Evolutionary conservation across 2,888 invertebrate species (phyloP).

Genomic region (Coleophora flavipennella): DNA sequence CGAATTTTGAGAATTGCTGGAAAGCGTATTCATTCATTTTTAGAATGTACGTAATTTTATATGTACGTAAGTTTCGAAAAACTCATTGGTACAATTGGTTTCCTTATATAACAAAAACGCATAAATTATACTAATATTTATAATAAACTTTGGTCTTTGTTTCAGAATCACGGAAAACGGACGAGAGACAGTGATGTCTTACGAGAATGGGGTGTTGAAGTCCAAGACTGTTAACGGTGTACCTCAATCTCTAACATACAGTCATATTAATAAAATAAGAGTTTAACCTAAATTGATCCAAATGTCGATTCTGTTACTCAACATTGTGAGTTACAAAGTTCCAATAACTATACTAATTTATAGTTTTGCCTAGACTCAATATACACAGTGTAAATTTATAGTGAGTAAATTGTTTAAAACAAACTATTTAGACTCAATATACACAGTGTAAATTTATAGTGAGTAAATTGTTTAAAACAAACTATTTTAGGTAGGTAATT

Average conservation of each 20-base stretch:
- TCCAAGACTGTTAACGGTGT: conserved; percentile 98
- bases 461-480: conserved; percentile 32
- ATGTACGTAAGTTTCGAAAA: no score
- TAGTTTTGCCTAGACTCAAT: conserved; percentile 54
- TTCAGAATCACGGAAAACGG: conserved; percentile 95
- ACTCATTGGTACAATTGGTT: no score
- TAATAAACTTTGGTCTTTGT: no score
- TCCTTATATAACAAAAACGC: no score
- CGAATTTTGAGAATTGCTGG: no score
- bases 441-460: conserved; percentile 49
- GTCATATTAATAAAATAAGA: conserved; percentile 40
- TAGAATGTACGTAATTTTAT: no score
- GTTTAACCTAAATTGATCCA: conserved; percentile 64
- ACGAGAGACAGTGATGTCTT: conserved; percentile 94
- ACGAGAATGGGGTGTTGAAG: conserved; percentile 96
- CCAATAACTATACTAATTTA: conserved; percentile 39
- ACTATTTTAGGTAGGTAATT: no score
- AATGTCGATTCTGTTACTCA: conserved; percentile 62
- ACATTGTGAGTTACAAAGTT: conserved; percentile 49
- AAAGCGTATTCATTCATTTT: no score
- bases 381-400: no score
- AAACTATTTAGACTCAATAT: conserved; percentile 39
- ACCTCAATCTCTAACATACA: conserved; percentile 88
- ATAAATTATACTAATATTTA: no score
- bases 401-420: no score